phyloP scores from a whole-genome alignment of 2,888 invertebrate genomes.

The Xestia xanthographa region DNA sequence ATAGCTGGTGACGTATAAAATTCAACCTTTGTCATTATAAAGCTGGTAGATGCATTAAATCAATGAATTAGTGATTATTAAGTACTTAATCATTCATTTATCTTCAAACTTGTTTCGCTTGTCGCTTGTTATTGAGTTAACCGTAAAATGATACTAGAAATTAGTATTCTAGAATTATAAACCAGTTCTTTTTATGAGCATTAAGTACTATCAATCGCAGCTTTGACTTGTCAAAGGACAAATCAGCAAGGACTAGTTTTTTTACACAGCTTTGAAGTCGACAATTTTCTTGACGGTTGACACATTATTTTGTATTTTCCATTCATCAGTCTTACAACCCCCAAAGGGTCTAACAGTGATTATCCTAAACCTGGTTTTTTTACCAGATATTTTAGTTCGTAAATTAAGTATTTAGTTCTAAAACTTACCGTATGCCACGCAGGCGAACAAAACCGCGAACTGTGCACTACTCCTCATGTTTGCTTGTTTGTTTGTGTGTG shows the following conservation, averaged over 20 bases:
- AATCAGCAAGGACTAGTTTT: not conserved
- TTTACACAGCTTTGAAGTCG: not conserved
- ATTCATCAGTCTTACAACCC: not conserved
- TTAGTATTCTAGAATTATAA: not conserved
- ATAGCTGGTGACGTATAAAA: not conserved
- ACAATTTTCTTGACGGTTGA: not conserved
- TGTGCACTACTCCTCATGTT: constrained; percentile 83
- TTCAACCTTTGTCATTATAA: not conserved
- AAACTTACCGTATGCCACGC: constrained; percentile 84
- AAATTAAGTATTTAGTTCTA: constrained; percentile 9
- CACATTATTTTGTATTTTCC: not conserved
- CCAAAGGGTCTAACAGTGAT: not conserved
- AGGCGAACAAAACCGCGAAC: constrained; percentile 80
- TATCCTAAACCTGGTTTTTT: not conserved
- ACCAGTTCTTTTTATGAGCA: not conserved
- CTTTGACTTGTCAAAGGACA: not conserved
- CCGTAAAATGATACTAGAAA: not conserved
- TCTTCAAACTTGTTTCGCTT: not conserved
- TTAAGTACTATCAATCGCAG: not conserved
- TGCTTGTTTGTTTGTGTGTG: constrained; percentile 69
- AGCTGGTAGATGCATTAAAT: not conserved
- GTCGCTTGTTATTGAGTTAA: not conserved
- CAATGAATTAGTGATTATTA: not conserved
- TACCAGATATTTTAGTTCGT: not conserved
- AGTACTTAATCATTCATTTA: not conserved